phyloP scores from a whole-genome alignment of 2,113 vertebrate species.

The Sturnus vulgaris region DNA sequence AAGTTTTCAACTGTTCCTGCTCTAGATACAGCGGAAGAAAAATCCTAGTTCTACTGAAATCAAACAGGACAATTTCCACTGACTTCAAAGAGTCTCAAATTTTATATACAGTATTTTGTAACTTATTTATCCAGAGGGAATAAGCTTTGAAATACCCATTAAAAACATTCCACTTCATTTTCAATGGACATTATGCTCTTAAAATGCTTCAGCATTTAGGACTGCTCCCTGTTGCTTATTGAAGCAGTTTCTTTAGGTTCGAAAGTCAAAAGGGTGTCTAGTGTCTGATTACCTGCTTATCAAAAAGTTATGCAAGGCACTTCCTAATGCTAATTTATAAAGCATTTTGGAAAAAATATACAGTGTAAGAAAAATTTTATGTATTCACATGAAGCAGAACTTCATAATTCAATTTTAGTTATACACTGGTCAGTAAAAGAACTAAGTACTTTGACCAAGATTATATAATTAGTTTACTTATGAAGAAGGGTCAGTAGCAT shows the following conservation, averaged over 20 bases:
- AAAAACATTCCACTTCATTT: neutral
- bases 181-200: neutral
- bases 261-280: neutral
- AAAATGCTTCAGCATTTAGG: neutral
- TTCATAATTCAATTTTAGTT: neutral
- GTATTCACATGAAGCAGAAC: neutral
- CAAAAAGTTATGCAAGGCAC: neutral
- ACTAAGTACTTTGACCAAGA: neutral
- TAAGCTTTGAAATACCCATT: slow-evolving; percentile 7
- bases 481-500: neutral
- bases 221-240: neutral
- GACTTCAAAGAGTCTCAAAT: slow-evolving; percentile 12
- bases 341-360: neutral
- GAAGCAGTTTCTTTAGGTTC: neutral
- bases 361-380: neutral
- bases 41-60: neutral
- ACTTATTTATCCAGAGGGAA: slow-evolving; percentile 20
- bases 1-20: neutral
- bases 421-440: neutral
- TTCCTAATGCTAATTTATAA: neutral
- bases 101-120: neutral
- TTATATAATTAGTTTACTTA: neutral
- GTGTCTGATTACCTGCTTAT: neutral
- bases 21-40: neutral
- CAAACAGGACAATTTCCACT: neutral